Evolutionary conservation across 92 coral and sea anemone genomes (phyloP).

Genomic region (Porites lobata): DNA sequence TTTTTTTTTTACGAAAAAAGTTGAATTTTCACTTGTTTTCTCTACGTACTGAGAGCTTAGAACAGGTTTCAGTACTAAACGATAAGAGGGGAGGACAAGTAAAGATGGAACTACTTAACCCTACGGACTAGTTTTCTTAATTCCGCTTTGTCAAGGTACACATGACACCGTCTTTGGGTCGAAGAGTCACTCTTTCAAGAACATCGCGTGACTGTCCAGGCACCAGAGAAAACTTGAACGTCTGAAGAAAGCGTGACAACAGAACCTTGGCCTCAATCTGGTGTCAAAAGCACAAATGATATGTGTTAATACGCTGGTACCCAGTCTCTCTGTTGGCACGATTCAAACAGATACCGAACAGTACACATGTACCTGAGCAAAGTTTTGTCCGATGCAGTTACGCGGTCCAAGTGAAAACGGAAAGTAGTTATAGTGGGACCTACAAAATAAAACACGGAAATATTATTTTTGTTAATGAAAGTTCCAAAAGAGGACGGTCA

Average conservation of each 20-base stretch:
- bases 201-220: slow-evolving; percentile 74
- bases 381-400: slow-evolving; percentile 93
- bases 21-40: background rate
- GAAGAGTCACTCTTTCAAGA: slow-evolving; percentile 46
- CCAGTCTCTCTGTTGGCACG: background rate
- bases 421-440: slow-evolving; percentile 75
- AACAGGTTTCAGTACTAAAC: background rate
- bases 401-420: slow-evolving; percentile 97
- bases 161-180: slow-evolving; percentile 77
- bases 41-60: background rate
- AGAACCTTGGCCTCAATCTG: slow-evolving; percentile 81
- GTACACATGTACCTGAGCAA: slow-evolving; percentile 72
- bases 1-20: background rate
- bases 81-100: background rate
- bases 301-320: background rate
- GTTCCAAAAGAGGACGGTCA: background rate
- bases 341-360: background rate
- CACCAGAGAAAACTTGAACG: slow-evolving; percentile 70
- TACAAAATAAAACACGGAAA: slow-evolving; percentile 5
- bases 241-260: slow-evolving; percentile 76
- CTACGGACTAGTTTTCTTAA: background rate
- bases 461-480: background rate
- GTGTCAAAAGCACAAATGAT: background rate
- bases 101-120: background rate
- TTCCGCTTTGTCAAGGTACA: slow-evolving; percentile 64